These are phyloP conservation scores for Nothura maculosa DNA, from an alignment of 2,797 vertebrate genomes.

Conservation along the genomic window DNA sequence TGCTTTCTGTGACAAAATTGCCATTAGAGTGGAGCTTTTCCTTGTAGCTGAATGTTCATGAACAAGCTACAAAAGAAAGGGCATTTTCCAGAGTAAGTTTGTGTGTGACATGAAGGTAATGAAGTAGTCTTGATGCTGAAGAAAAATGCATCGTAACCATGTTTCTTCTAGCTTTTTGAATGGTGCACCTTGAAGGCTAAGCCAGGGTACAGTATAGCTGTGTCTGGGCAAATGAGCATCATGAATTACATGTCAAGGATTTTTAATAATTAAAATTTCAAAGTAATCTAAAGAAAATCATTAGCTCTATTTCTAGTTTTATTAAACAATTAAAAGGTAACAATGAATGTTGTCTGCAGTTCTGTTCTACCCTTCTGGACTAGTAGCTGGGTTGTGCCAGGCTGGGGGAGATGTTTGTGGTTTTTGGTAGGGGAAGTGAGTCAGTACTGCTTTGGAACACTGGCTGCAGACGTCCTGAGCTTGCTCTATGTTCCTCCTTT, in stretches of 20 bases:
- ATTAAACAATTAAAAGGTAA: background rate
- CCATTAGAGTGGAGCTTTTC: background rate
- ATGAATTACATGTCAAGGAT: background rate
- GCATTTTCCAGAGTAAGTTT: background rate
- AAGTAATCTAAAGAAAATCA: background rate
- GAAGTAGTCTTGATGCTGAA: background rate
- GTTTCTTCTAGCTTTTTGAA: background rate
- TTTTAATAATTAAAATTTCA: background rate
- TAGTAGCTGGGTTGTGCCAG: background rate
- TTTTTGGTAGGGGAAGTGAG: background rate
- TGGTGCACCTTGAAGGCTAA: background rate
- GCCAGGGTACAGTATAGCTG: background rate
- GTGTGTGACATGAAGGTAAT: background rate
- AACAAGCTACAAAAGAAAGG: background rate
- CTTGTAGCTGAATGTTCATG: background rate
- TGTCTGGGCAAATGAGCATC: background rate
- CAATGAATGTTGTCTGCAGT: background rate
- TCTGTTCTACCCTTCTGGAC: background rate
- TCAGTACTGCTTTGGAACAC: background rate
- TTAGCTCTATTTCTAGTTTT: background rate
- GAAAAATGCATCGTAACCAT: fast-evolving
- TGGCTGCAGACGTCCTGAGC: background rate
- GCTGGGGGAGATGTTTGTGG: background rate
- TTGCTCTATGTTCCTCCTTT: background rate
- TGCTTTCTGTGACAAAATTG: background rate